Base-by-base conservation (phyloP, 2,113 vertebrate genomes). In the Ifrita kowaldi region DNA sequence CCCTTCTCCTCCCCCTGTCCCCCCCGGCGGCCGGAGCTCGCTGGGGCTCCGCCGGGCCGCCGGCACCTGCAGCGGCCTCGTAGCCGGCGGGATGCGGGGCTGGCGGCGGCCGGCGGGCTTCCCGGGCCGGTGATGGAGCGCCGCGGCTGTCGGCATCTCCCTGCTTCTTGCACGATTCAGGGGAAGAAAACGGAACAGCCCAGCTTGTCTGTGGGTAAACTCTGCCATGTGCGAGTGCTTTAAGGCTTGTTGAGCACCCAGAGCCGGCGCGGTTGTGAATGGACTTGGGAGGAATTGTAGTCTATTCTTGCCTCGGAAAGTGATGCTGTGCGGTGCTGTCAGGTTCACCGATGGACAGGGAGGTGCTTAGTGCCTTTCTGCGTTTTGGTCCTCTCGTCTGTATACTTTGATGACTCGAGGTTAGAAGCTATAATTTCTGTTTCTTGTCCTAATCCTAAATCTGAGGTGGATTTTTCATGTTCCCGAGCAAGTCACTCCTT, bases 341-440 rank as follows among this genome's bases (percentile, higher is more conserved):
- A 5, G 69, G 47, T 33, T 85, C 10, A 0, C 20, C 3, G n/a
- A 32, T 70, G 35, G 21, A 27, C 21, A 7, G 32, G 33, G 18
- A 46, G 35, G 33, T 49, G 39, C 69, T n/a, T 1, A 6, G 46
- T 7, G 35, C 7, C n/a, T 63, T 68, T 27, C 57, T 57, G 33
- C 1, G 0, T 13, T 65, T 57, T 4, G 6, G 46, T 39, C 18
- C 13, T 19, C 16, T 2, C 2, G 2, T 39, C 49, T 50, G 28
- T 60, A 10, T 35, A 26, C 39, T 71, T 87, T 27, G 37, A 41
- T 73, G 33, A n/a, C 47, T 62, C 16, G 44, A 14, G 20, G 10
- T 24, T n/a, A 27, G 37, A 47, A 56, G 60, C 39, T 32, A 12
- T 24, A 28, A 13, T 52, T 47, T 52, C 21, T 23, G 16, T 47